Percentiles rank a stretch among this genome's conserved stretches.
Evolutionary conservation across 2,797 vertebrate species (phyloP).

Genomic region (Rallus crepitans): DNA sequence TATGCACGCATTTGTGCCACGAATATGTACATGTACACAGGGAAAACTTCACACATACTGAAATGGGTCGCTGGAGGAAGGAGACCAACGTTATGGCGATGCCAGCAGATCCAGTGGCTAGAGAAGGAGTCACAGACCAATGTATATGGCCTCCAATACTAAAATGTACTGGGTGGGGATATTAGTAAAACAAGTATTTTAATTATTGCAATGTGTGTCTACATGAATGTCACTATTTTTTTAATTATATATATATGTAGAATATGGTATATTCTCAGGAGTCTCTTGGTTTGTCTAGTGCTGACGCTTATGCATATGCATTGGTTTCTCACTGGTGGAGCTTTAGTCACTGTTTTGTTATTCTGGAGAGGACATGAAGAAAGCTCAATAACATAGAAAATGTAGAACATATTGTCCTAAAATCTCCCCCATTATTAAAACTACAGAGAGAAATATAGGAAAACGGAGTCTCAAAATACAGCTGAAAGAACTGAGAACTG

Average conservation of each 20-base stretch:
- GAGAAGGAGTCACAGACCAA: background rate
- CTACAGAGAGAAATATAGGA: constrained; percentile 74
- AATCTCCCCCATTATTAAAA: constrained; percentile 39
- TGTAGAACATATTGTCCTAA: constrained; percentile 33
- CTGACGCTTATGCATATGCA: background rate
- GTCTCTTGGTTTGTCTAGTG: background rate
- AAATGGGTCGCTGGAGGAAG: background rate
- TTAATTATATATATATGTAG: background rate
- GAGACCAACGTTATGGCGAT: background rate
- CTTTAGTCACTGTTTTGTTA: background rate
- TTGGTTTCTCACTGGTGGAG: background rate
- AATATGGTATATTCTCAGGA: background rate
- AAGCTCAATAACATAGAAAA: constrained; percentile 28
- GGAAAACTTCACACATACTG: background rate
- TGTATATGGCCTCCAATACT: background rate
- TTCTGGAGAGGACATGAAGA: background rate
- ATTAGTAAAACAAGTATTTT: background rate
- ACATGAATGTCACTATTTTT: background rate
- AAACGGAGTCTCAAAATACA: constrained; percentile 84
- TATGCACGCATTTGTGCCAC: background rate
- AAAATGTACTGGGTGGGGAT: background rate
- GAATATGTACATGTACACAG: accelerated
- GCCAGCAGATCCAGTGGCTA: background rate
- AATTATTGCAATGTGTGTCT: background rate
- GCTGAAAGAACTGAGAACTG: constrained; percentile 79